Evolutionary conservation across 2,797 vertebrate genomes (phyloP).

Genomic region (Pseudochirops corinnae): DNA sequence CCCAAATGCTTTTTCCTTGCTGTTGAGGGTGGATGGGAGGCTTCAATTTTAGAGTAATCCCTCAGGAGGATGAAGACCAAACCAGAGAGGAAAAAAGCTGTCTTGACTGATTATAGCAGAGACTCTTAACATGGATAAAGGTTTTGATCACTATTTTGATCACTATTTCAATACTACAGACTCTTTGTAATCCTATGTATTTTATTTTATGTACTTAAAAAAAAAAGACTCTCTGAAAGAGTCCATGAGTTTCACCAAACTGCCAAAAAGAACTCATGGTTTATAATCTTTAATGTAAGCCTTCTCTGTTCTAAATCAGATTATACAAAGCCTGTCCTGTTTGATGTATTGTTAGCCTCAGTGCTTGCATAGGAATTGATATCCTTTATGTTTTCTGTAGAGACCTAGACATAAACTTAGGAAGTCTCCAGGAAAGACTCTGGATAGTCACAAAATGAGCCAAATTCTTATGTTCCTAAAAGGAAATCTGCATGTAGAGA

Average conservation of each 20-base stretch:
- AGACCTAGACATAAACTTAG: neutral
- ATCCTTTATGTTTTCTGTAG: neutral
- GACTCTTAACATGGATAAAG: neutral
- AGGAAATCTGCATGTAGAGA: neutral
- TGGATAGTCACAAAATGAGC: neutral
- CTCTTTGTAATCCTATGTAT: neutral
- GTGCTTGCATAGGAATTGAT: neutral
- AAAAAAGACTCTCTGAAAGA: neutral
- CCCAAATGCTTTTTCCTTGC: neutral
- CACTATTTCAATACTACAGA: neutral
- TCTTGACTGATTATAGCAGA: neutral
- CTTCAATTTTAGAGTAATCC: neutral
- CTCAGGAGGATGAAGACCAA: neutral
- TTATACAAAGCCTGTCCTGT: neutral
- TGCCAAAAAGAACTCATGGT: neutral
- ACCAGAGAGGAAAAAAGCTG: neutral
- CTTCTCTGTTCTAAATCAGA: neutral
- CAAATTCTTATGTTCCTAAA: neutral
- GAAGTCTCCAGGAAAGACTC: neutral
- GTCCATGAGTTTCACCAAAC: neutral
- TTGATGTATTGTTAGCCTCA: neutral
- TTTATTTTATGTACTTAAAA: neutral
- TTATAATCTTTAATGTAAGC: neutral
- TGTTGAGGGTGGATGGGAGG: neutral
- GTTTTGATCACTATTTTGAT: neutral